A percentile compares a stretch with the other conserved stretches of the same genome.
phyloP scores from a whole-genome alignment of 2,797 vertebrate species.

The Trachops cirrhosus region DNA sequence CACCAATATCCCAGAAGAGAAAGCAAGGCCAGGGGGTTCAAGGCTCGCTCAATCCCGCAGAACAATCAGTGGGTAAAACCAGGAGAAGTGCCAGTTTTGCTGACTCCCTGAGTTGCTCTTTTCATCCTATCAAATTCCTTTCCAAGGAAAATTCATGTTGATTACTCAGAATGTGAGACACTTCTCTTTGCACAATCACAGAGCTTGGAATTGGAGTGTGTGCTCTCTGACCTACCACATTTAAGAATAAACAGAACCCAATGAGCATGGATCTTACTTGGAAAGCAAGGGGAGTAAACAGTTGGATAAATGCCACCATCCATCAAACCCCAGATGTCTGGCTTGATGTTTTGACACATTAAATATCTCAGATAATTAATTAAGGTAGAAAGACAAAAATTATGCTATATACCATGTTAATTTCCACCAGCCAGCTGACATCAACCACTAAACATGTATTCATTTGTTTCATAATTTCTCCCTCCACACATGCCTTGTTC shows the following conservation, averaged over 20 bases:
- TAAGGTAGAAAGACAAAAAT: slow-evolving; percentile 54
- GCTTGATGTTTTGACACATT: slow-evolving; percentile 34
- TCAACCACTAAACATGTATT: not conserved
- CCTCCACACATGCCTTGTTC: not conserved
- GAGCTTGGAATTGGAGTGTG: not conserved
- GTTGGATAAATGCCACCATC: not conserved
- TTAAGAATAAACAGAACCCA: not conserved
- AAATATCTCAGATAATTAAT: slow-evolving; percentile 54
- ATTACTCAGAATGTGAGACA: not conserved
- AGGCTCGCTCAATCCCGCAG: not conserved
- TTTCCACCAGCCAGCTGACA: slow-evolving; percentile 27
- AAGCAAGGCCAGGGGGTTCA: not conserved
- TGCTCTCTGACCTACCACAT: not conserved
- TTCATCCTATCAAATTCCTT: not conserved
- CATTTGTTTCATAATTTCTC: slow-evolving; percentile 7
- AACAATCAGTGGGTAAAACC: not conserved
- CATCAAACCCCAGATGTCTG: slow-evolving; percentile 60
- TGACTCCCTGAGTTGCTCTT: not conserved
- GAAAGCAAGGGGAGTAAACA: slow-evolving; percentile 33
- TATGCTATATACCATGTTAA: not conserved
- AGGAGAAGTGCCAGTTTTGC: not conserved
- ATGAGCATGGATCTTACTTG: not conserved
- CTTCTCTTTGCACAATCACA: not conserved
- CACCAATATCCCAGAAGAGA: not conserved
- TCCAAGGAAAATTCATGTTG: not conserved